A percentile compares a stretch with the other conserved stretches of the same genome.
phyloP scores from a whole-genome alignment of 2,797 vertebrate genomes.

The Meda fulgida region DNA sequence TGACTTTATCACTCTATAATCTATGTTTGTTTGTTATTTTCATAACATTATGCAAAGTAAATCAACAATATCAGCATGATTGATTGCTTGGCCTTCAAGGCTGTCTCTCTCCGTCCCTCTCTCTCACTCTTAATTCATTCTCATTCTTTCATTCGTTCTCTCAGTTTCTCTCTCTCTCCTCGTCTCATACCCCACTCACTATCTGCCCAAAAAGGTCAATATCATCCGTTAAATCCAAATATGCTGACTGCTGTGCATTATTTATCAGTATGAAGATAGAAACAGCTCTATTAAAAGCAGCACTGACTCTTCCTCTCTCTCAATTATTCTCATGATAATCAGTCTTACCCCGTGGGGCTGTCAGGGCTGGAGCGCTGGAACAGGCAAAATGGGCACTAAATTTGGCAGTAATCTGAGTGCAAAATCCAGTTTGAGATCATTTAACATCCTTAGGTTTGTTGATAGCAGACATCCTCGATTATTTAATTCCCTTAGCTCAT shows the following conservation, averaged over 20 bases:
- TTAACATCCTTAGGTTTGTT: conserved; percentile 9
- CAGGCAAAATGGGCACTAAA: conserved; percentile 50
- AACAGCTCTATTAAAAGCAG: conserved; percentile 78
- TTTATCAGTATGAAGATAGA: conserved; percentile 74
- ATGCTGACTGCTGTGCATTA: conserved; percentile 80
- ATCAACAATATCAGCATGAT: conserved; percentile 55
- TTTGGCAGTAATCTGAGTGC: conserved; percentile 41
- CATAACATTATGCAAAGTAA: conserved; percentile 55
- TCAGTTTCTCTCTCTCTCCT: conserved; percentile 45
- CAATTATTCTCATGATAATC: conserved; percentile 74
- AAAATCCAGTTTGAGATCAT: conserved; percentile 40
- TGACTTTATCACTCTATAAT: conserved; percentile 50
- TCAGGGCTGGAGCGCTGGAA: conserved; percentile 49
- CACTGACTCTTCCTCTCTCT: conserved; percentile 72
- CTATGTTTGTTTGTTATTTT: conserved; percentile 46
- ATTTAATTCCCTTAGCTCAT: conserved; percentile 37
- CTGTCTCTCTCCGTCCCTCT: conserved; percentile 31
- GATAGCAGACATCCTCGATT: conserved; percentile 18
- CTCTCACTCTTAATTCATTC: conserved; percentile 31
- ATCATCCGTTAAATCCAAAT: conserved; percentile 79
- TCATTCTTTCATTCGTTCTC: not conserved
- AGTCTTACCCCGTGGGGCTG: conserved; percentile 58
- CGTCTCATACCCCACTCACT: conserved; percentile 31
- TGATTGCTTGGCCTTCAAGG: conserved; percentile 51
- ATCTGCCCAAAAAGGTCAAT: conserved; percentile 76